Percentiles rank a stretch among this genome's conserved stretches.
These are phyloP conservation scores for Drosophila fungiperda DNA, from an alignment of 2,888 invertebrate species.

Conservation along the genomic window DNA sequence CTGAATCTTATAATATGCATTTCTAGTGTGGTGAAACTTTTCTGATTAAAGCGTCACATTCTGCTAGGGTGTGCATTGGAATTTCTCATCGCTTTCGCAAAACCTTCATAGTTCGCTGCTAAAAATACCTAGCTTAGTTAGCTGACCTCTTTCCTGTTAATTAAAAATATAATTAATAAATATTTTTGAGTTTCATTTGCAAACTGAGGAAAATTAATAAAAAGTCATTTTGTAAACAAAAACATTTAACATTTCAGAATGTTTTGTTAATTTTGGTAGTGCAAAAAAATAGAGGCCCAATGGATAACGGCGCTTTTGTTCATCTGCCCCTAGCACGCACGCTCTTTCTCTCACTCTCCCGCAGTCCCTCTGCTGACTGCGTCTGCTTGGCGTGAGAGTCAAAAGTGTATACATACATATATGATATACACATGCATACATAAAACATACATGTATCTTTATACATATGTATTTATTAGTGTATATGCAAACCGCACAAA, in stretches of 20 bases:
- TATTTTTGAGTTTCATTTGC: neutral
- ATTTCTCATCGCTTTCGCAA: too few relatives aligned
- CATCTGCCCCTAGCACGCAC: neutral
- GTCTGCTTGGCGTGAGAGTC: conserved; percentile 15
- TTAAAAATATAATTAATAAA: too few relatives aligned
- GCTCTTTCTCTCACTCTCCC: neutral
- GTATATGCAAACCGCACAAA: conserved; percentile 21
- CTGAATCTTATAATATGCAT: too few relatives aligned
- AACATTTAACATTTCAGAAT: neutral
- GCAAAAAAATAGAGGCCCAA: conserved; percentile 1
- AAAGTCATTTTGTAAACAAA: too few relatives aligned
- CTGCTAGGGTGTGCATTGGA: too few relatives aligned
- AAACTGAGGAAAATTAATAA: neutral
- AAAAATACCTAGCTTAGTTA: too few relatives aligned
- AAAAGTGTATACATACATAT: conserved; percentile 4
- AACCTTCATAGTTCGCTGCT: too few relatives aligned
- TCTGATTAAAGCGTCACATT: too few relatives aligned
- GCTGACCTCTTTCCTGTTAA: too few relatives aligned
- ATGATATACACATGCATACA: neutral
- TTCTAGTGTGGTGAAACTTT: too few relatives aligned
- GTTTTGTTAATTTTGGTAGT: neutral
- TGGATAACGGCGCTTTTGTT: conserved; percentile 3
- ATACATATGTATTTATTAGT: neutral
- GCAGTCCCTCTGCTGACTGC: neutral
- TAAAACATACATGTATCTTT: neutral